Evolutionary conservation across 2,797 vertebrate genomes (phyloP).

Genomic region (Premnoplex brunnescens): DNA sequence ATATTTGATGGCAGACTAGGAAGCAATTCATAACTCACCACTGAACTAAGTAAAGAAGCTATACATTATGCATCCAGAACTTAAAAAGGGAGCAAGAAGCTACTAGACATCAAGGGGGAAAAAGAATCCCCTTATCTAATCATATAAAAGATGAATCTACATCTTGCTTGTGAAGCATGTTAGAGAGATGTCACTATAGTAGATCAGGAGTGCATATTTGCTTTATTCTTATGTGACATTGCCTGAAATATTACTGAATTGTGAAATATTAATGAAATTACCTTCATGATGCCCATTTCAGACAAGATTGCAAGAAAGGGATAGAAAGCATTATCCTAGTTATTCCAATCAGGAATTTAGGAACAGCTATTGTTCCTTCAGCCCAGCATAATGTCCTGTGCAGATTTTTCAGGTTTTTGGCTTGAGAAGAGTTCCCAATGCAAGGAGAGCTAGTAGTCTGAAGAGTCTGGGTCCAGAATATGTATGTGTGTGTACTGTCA

Average conservation of each 20-base stretch:
- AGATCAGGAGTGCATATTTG: conserved; percentile 14
- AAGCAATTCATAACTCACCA: conserved; percentile 15
- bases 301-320: not conserved
- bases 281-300: not conserved
- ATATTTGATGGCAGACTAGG: not conserved
- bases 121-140: not conserved
- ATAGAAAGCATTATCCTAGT: not conserved
- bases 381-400: not conserved
- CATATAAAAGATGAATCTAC: not conserved
- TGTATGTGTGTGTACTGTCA: not conserved
- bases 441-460: not conserved
- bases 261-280: not conserved
- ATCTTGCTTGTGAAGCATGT: not conserved
- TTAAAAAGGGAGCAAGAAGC: not conserved
- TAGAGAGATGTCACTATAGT: not conserved
- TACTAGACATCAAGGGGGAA: not conserved
- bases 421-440: not conserved
- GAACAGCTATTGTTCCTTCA: not conserved
- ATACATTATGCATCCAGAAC: not conserved
- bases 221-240: not conserved
- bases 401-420: not conserved
- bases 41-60: not conserved
- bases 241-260: conserved; percentile 19
- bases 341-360: not conserved
- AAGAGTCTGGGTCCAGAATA: not conserved